Percentiles rank a stretch among this genome's conserved stretches.
phyloP scores from a whole-genome alignment of 2,888 invertebrate species.

The Pegoplata infirma region DNA sequence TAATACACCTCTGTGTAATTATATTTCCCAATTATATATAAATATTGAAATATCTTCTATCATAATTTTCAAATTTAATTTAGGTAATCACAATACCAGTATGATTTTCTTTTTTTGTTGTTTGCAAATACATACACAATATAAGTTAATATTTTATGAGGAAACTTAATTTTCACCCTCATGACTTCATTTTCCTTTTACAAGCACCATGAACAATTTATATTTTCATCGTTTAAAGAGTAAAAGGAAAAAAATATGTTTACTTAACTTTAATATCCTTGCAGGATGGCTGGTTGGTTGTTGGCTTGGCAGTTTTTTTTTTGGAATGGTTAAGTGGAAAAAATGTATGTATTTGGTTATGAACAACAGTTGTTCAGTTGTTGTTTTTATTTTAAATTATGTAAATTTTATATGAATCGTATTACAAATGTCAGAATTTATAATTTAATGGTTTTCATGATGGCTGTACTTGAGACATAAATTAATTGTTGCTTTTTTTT shows the following conservation, averaged over 20 bases:
- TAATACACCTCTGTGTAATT: too few species aligned
- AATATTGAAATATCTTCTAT: too few species aligned
- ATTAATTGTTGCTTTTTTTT: background rate
- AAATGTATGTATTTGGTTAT: background rate
- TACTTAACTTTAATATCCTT: background rate
- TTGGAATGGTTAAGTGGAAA: background rate
- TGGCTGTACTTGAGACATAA: constrained; percentile 16
- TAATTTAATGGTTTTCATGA: constrained; percentile 36
- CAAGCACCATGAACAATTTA: background rate
- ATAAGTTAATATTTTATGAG: background rate
- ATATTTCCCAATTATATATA: too few species aligned
- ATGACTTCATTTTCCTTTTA: background rate
- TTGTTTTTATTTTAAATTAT: constrained; percentile 4
- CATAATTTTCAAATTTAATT: background rate
- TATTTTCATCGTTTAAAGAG: background rate
- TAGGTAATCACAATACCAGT: background rate
- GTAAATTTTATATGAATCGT: constrained; percentile 34
- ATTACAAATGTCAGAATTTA: constrained; percentile 37
- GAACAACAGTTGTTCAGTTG: background rate
- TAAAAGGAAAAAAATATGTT: background rate
- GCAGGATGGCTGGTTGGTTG: background rate
- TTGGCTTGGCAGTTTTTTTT: background rate
- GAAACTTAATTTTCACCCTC: constrained; percentile 11
- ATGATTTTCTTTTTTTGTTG: background rate
- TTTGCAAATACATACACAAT: background rate